Base-by-base conservation (phyloP, 2,797 vertebrate genomes). In the Tenualosa thibaudeaui region DNA sequence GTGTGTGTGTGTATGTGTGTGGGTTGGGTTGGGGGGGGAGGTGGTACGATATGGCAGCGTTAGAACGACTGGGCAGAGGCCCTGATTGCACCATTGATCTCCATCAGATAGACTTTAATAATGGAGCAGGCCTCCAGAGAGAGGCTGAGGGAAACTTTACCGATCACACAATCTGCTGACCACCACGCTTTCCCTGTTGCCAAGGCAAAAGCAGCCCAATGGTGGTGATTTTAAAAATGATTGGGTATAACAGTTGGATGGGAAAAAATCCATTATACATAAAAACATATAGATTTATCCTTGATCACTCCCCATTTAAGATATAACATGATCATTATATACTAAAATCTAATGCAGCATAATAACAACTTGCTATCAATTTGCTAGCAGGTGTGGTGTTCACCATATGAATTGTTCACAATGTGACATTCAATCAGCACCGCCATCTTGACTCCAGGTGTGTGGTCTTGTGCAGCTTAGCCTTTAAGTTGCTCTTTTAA, bases 41-140 rank as follows among this genome's bases (percentile, higher is more conserved):
- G 71, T 49, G 60, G 15, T 54, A 26, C 2, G n/a, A 46, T 24
- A n/a, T 60, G 19, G 51, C 31, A 56, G 51, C 24, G 9, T 37
- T 37, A 5, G 40, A 71, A 53, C 78, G 40, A 49, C 26, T 13
- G 68, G 68, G 83, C 49, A 19, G 49, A 31, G 37, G 40, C 37
- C 54, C 81, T 88, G 83, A 88, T 85, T 85, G 83, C 62, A 85
- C 71, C 87, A 87, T 86, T 87, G 87, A 86, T 87, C 87, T 85
- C 82, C 46, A 84, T 87, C 82, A 85, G 60, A 82, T 81, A 37
- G 43, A 31, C 50, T 84, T 82, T 84, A 82, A 84, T 81, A 86
- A 85, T 83, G 15, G 58, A 85, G 81, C 81, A 50, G 68, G 40
- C 49, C 13, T 37, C 46, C 51, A 83, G 46, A 24, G 50, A 6